A percentile compares a stretch with the other conserved stretches of the same genome.
These are phyloP conservation scores for Limonius californicus DNA, from an alignment of 1,140 invertebrate species.

Conservation along the genomic window DNA sequence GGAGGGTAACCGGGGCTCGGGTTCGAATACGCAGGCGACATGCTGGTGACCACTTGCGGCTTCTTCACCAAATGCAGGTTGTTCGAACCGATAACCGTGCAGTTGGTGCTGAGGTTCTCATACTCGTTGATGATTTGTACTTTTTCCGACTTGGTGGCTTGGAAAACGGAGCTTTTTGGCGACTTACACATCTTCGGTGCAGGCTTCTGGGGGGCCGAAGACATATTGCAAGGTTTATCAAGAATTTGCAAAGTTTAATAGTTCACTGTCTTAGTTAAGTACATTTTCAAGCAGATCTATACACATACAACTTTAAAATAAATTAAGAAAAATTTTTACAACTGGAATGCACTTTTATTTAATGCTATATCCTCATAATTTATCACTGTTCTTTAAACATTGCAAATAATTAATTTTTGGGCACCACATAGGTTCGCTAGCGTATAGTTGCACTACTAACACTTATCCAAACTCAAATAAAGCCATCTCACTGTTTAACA, in stretches of 20 bases:
- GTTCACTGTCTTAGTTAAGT: constrained; percentile 5
- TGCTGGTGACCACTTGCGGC: constrained; percentile 40
- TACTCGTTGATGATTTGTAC: constrained; percentile 36
- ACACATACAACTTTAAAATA: neutral
- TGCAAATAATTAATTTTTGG: no score
- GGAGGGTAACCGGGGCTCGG: constrained; percentile 43
- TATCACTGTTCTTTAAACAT: constrained; percentile 1
- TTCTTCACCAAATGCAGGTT: constrained; percentile 46
- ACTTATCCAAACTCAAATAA: constrained; percentile 46
- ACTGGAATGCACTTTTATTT: constrained; percentile 16
- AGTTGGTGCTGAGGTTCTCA: constrained; percentile 45
- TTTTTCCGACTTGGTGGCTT: constrained; percentile 37
- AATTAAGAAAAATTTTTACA: constrained; percentile 2
- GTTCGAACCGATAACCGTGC: constrained; percentile 46
- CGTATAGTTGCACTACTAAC: neutral
- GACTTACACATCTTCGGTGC: constrained; percentile 47
- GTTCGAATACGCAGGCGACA: constrained; percentile 44
- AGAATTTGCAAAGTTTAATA: neutral
- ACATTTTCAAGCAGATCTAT: neutral
- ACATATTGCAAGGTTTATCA: constrained; percentile 38
- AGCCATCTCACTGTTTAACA: constrained; percentile 40
- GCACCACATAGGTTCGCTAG: no score
- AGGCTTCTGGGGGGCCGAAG: constrained; percentile 41
- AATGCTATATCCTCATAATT: constrained; percentile 4
- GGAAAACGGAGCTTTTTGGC: constrained; percentile 38